phyloP scores from a whole-genome alignment of 1,140 invertebrate species.

The Lucilia sericata region DNA sequence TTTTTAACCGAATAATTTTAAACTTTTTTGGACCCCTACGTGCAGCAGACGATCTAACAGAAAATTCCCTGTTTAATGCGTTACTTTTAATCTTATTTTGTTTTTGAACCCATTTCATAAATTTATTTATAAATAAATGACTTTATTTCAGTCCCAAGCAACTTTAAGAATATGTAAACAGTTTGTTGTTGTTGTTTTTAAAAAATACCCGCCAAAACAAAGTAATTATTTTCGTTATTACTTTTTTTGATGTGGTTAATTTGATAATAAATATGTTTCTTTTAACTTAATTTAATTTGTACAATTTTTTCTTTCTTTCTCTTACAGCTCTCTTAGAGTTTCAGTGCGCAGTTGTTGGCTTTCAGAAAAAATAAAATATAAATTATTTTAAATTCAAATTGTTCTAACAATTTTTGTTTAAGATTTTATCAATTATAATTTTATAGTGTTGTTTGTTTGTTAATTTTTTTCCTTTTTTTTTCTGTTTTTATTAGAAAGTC shows the following conservation, averaged over 20 bases:
- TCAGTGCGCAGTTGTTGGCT: neutral
- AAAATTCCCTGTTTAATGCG: too few relatives aligned
- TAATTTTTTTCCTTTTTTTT: neutral
- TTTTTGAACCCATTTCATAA: too few relatives aligned
- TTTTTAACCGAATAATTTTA: too few relatives aligned
- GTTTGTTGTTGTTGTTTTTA: neutral
- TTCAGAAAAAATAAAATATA: neutral
- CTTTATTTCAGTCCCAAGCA: neutral
- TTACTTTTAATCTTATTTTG: too few relatives aligned
- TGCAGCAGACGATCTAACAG: too few relatives aligned
- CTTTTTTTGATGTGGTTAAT: neutral
- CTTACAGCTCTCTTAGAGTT: neutral
- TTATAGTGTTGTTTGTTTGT: constrained; percentile 33
- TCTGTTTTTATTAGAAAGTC: constrained; percentile 7
- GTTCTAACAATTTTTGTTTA: neutral
- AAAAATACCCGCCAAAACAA: too few relatives aligned
- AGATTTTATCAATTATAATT: neutral
- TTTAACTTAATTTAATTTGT: neutral
- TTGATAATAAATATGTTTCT: neutral
- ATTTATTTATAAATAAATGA: neutral
- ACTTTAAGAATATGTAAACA: constrained; percentile 21
- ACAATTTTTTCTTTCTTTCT: neutral
- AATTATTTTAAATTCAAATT: neutral
- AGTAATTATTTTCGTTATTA: too few relatives aligned
- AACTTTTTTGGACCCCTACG: too few relatives aligned